A percentile compares a stretch with the other conserved stretches of the same genome.
These are phyloP conservation scores for Callimorpha dominula DNA, from an alignment of 2,888 invertebrate genomes.

Conservation along the genomic window DNA sequence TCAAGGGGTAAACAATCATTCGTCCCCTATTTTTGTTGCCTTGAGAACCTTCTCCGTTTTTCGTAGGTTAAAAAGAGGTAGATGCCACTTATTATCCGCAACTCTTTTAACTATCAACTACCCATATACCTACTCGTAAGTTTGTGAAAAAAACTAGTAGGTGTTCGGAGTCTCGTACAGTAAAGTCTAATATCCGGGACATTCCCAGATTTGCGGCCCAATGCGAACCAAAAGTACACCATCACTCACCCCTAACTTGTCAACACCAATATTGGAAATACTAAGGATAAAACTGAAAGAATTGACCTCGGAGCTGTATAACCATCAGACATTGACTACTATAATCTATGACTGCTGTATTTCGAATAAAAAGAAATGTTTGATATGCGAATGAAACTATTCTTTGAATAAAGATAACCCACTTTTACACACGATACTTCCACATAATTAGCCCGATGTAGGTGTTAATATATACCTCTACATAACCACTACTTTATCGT, in stretches of 20 bases:
- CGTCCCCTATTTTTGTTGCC: too few relatives aligned
- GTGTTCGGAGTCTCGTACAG: too few relatives aligned
- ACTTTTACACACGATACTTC: not conserved
- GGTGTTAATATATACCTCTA: constrained; percentile 7
- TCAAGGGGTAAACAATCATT: too few relatives aligned
- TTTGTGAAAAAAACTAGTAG: too few relatives aligned
- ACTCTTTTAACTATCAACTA: too few relatives aligned
- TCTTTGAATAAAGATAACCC: not conserved
- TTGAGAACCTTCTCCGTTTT: too few relatives aligned
- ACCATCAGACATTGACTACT: not conserved
- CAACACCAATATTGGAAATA: not conserved
- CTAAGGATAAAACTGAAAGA: not conserved
- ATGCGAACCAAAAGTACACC: too few relatives aligned
- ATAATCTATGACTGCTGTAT: not conserved
- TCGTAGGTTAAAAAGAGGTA: too few relatives aligned
- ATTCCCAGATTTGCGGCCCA: too few relatives aligned
- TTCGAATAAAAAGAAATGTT: not conserved
- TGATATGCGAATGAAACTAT: not conserved
- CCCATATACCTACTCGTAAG: too few relatives aligned
- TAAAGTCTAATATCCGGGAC: too few relatives aligned
- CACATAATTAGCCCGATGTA: constrained; percentile 27
- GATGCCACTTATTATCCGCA: too few relatives aligned
- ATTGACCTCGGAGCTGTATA: not conserved
- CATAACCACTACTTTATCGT: constrained; percentile 23
- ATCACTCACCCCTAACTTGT: not conserved